Evolutionary conservation across 2,888 invertebrate genomes (phyloP).

Genomic region (Trichopoda pennipes): DNA sequence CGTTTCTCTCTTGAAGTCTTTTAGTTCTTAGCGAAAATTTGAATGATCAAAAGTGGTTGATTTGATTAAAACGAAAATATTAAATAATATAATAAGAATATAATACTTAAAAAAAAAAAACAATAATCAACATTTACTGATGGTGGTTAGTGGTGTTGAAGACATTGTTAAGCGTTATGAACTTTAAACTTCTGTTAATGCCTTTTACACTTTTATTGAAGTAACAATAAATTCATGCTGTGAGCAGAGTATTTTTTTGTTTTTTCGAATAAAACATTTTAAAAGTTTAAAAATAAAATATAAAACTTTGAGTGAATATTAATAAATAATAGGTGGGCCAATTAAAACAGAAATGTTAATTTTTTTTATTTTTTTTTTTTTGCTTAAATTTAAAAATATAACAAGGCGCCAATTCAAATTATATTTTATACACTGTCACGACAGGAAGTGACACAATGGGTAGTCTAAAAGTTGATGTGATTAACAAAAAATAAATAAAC

Average conservation of each 20-base stretch:
- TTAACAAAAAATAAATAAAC: background rate
- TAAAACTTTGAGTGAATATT: constrained; percentile 41
- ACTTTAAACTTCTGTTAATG: constrained; percentile 69
- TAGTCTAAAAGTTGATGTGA: background rate
- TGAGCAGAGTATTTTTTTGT: constrained; percentile 12
- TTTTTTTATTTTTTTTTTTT: constrained; percentile 26
- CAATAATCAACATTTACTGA: constrained; percentile 57
- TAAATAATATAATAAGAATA: constrained; percentile 27
- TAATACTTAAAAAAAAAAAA: background rate
- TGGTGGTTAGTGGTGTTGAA: constrained; percentile 69
- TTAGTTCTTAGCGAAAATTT: constrained; percentile 42
- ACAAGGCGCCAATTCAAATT: constrained; percentile 68
- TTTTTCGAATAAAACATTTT: constrained; percentile 36
- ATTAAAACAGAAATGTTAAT: constrained; percentile 60
- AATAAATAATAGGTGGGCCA: constrained; percentile 70
- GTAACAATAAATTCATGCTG: constrained; percentile 46
- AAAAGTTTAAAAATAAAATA: constrained; percentile 21
- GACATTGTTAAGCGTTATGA: constrained; percentile 72
- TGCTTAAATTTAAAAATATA: constrained; percentile 49
- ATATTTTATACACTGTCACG: constrained; percentile 61
- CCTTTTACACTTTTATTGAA: constrained; percentile 11
- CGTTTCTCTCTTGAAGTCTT: constrained; percentile 32
- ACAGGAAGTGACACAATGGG: constrained; percentile 63
- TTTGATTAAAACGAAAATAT: constrained; percentile 62
- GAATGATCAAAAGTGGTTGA: constrained; percentile 63